A percentile compares a stretch with the other conserved stretches of the same genome.
Evolutionary conservation across 2,113 vertebrate species (phyloP).

Genomic region (Pedetes capensis): DNA sequence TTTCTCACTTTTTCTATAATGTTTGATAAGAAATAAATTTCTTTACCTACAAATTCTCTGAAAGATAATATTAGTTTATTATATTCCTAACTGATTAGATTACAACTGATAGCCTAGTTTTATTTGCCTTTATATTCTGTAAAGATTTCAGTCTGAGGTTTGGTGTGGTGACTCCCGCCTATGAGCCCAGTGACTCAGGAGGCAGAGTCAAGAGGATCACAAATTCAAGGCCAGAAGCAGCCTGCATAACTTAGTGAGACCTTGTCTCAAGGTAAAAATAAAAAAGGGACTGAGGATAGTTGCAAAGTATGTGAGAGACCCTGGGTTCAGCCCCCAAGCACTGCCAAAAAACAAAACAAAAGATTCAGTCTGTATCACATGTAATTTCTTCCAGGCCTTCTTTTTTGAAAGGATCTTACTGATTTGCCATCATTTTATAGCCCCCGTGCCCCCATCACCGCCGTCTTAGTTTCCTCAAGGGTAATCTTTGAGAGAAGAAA

Average conservation of each 20-base stretch:
- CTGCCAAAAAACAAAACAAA: too few species aligned
- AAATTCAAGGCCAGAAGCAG: too few species aligned
- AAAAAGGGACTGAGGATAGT: too few species aligned
- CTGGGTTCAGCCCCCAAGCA: too few species aligned
- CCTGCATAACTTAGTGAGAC: too few species aligned
- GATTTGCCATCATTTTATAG: neutral
- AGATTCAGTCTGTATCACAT: neutral
- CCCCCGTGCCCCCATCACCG: accelerated
- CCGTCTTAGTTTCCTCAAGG: neutral
- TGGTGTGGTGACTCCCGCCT: too few species aligned
- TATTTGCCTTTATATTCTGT: neutral
- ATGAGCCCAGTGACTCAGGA: too few species aligned
- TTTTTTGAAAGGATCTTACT: neutral
- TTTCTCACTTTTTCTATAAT: conserved; percentile 16
- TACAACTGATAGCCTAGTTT: neutral
- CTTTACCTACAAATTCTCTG: neutral
- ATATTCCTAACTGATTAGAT: neutral
- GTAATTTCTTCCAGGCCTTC: neutral
- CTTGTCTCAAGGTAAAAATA: too few species aligned
- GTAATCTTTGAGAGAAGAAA: neutral
- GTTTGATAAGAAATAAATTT: neutral
- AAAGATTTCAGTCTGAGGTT: too few species aligned
- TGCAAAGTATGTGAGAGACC: too few species aligned
- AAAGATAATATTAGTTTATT: conserved; percentile 5
- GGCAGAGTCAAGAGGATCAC: too few species aligned